phyloP scores from a whole-genome alignment of 2,888 invertebrate genomes.

The Meliscaeva auricollis region DNA sequence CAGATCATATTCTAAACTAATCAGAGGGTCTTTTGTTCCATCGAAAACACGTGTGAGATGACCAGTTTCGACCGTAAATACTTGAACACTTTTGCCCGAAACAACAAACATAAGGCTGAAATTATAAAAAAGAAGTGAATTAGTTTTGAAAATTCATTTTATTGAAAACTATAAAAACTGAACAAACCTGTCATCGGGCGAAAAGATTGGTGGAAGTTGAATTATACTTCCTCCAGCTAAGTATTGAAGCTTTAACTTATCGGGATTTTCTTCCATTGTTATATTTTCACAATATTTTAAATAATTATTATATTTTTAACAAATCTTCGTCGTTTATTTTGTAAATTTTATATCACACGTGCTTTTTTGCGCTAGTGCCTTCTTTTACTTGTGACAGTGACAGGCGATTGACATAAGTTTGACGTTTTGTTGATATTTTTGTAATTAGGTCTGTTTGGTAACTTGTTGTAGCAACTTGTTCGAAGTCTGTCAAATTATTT shows the following conservation, averaged over 20 bases:
- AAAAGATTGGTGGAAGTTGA: conserved; percentile 87
- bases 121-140: conserved; percentile 27
- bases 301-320: not conserved
- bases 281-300: not conserved
- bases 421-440: no score
- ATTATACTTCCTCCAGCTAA: conserved; percentile 88
- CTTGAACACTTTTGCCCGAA: conserved; percentile 86
- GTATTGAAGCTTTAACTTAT: conserved; percentile 85
- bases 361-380: conserved; percentile 18
- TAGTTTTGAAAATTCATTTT: conserved; percentile 23
- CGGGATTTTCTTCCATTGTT: conserved; percentile 80
- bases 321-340: conserved; percentile 13
- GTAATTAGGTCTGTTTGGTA: no score
- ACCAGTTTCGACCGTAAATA: conserved; percentile 88
- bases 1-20: conserved; percentile 85
- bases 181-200: conserved; percentile 87
- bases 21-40: conserved; percentile 85
- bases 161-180: conserved; percentile 24
- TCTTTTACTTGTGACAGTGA: not conserved
- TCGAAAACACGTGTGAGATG: conserved; percentile 86
- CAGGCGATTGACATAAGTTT: not conserved
- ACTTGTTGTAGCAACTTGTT: no score
- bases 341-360: conserved; percentile 33
- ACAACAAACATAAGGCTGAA: conserved; percentile 87
- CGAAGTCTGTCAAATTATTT: no score